Base-by-base conservation (phyloP, 2,113 vertebrate genomes). In the Bubo bubo region DNA sequence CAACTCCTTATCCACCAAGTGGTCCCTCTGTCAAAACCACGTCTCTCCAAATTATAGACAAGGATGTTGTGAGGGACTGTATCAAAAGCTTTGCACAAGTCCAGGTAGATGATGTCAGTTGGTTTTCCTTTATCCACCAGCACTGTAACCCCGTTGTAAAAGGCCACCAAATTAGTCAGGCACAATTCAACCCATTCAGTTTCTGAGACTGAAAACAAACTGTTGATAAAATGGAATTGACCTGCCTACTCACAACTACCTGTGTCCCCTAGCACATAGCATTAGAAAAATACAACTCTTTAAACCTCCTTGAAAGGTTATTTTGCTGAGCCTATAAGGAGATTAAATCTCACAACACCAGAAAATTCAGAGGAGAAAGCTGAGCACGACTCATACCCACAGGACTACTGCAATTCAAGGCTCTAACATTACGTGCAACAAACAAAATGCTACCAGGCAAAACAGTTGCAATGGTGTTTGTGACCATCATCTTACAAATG, bases 141-240 rank as follows among this genome's bases (percentile, higher is more conserved):
- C 18, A 21, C 45, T 21, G 45, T 47, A 47, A 47, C 18, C 20
- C 20, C 20, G 18, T 47, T 21, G 20, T 21, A 47, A 21, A 47
- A 47, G 45, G 45, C 20, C 45, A 20, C 45, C 20, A 21, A 21
- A 47, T 47, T 47, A 9, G 20, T 21, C 45, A 47, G 45, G 10
- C 45, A 47, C 20, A 21, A 21, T 16, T 50, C 47, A 77, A 66
- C 34, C 28, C 62, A 43, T 64, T 43, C 52, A 72, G 8, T 53
- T 82, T 55, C 63, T 41, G 22, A 73, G 60, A 63, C 34, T 34
- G 49, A 79, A 87, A 68, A 12, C 9, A 72, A 59, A 13, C 24
- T 1, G 0, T 37, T 0, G 0, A 20, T 8, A 83, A 90, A 77
- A 34, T 22, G 30, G 49, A 75, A 41, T 2, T 37, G 12, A 73